Base-by-base conservation (phyloP, 1,140 invertebrate genomes). In the Mercenaria mercenaria region DNA sequence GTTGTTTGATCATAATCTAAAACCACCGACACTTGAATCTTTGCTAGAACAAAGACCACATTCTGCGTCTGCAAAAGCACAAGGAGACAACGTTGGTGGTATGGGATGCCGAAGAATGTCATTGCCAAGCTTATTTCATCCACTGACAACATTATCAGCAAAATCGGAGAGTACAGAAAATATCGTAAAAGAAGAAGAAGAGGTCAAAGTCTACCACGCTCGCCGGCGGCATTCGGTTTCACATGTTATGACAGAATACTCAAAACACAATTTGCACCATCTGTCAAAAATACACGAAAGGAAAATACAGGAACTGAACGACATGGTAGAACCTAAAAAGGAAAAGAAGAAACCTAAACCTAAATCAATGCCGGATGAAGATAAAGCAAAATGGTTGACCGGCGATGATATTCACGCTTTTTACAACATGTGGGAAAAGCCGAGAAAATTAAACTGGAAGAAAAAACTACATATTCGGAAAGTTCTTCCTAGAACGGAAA, bases 41-140 rank as follows among this genome's bases (percentile, higher is more conserved):
- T 10, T 32, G 34, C 2, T 69, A 18, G 37, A 32, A 69, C 4
- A 18, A 6, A 1, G 29, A 23, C 15, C 29, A 69, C 26, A 69
- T 2, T 69, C 64, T 8, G 34, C 10, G 20, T 34, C 64, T 8
- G 29, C 3, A n/a, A 23, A 29, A 11, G 4, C 20, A 8, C 20
- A 4, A 11, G 56, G 26, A 4, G 56, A n/a, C 6, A 8, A 52
- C 20, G 32, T 11, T 13, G 76, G 26, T 29, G 50, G 4, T 11
- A 37, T 29, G 26, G n/a, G 13, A 13, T 29, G 52, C 13, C 76
- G 76, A 13, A 37, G 76, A 32, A 52, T 80, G 37, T 80, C 76
- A n/a, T 80, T 80, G 52, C 76, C 76, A 29, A 80, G 76, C 23
- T 80, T 80, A 43, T 80, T 80, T 34, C 76, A 80, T 59, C 76